A percentile compares a stretch with the other conserved stretches of the same genome.
phyloP scores from a whole-genome alignment of 2,888 invertebrate genomes.

The Melikaiella ostensackeni region DNA sequence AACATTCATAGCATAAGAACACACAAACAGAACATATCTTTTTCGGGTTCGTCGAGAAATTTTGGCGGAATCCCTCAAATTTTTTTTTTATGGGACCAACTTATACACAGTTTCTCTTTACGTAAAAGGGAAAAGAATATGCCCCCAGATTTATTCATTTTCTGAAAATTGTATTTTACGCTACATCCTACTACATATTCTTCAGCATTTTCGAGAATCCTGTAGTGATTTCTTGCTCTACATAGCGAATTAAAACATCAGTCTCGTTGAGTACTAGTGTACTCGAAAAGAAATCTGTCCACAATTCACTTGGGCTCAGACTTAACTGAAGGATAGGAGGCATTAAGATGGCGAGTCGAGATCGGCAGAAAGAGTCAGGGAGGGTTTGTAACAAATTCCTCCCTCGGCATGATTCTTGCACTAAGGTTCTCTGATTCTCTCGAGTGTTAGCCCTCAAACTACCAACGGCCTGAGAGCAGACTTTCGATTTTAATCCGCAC shows the following conservation, averaged over 20 bases:
- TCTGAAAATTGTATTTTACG: too few relatives aligned
- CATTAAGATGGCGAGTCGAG: slow-evolving; percentile 37
- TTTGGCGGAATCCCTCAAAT: too few relatives aligned
- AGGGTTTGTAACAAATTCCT: slow-evolving; percentile 38
- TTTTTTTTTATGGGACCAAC: too few relatives aligned
- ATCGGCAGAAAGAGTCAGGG: slow-evolving; percentile 14
- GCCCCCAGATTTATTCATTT: too few relatives aligned
- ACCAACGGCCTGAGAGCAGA: not conserved
- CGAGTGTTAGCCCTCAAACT: slow-evolving; percentile 7
- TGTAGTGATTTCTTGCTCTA: too few relatives aligned
- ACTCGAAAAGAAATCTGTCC: slow-evolving; percentile 12
- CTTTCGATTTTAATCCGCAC: not conserved
- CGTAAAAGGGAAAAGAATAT: too few relatives aligned
- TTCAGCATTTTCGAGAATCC: too few relatives aligned
- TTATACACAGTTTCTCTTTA: too few relatives aligned
- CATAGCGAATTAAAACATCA: slow-evolving; percentile 20
- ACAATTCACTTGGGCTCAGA: slow-evolving; percentile 7
- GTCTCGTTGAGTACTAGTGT: not conserved
- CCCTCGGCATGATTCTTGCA: slow-evolving; percentile 4
- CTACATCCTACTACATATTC: too few relatives aligned
- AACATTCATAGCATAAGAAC: too few relatives aligned
- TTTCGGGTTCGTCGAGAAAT: too few relatives aligned
- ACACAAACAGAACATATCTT: too few relatives aligned
- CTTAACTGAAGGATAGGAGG: slow-evolving; percentile 15
- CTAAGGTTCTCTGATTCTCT: not conserved